phyloP scores from a whole-genome alignment of 2,113 vertebrate species.

The cat (Felis catus) region DNA sequence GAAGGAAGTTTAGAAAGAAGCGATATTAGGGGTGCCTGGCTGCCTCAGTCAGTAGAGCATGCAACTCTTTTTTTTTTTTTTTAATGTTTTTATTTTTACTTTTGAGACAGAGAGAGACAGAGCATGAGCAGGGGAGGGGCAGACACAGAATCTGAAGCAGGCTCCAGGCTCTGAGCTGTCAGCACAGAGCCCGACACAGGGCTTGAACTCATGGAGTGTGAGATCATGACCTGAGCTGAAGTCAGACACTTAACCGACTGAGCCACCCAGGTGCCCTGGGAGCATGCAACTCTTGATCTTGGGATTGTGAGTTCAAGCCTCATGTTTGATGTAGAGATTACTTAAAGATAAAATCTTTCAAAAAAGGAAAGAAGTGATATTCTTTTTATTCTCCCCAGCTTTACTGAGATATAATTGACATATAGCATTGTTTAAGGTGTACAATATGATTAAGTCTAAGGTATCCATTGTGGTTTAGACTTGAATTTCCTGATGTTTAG shows the following conservation, averaged over 20 bases:
- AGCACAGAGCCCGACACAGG: no score
- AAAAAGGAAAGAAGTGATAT: neutral
- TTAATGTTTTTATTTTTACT: no score
- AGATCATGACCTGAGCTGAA: no score
- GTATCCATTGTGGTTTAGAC: neutral
- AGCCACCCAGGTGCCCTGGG: no score
- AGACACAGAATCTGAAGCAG: no score
- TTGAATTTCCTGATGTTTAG: neutral
- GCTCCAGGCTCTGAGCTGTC: no score
- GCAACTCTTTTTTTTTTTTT: neutral
- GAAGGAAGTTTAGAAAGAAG: neutral
- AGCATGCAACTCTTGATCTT: neutral
- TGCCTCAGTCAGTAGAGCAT: neutral
- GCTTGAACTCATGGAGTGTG: no score
- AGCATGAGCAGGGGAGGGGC: no score
- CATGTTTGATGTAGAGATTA: neutral
- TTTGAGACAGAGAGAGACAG: no score
- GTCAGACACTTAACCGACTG: no score
- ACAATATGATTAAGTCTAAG: neutral
- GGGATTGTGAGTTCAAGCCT: neutral
- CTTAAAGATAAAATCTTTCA: neutral
- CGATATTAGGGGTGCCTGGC: neutral
- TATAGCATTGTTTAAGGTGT: neutral
- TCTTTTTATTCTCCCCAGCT: neutral
- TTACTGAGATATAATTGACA: neutral